Percentiles rank a stretch among this genome's conserved stretches.
Conservation (phyloP, 2,797 vertebrate genomes). For the Enteromius trimaculatus region DNA sequence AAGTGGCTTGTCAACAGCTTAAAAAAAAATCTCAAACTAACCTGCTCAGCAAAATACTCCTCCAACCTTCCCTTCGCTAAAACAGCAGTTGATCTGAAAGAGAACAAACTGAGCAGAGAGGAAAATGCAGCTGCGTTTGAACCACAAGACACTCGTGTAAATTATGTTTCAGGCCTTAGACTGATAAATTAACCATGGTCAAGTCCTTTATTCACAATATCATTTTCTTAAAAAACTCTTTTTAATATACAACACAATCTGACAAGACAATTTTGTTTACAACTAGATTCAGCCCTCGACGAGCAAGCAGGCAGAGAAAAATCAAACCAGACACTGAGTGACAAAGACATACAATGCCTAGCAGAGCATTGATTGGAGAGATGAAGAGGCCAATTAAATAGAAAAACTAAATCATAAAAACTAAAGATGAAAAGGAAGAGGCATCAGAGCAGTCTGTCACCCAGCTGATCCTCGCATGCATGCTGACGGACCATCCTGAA, state of each 20-base stretch:
- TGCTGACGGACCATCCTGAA: slow-evolving; percentile 49
- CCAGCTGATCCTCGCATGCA: slow-evolving; percentile 45
- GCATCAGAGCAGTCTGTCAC: slow-evolving; percentile 40
- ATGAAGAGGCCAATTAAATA: slow-evolving; percentile 77
- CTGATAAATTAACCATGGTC: slow-evolving; percentile 66
- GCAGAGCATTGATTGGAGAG: slow-evolving; percentile 67
- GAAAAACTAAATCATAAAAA: slow-evolving; percentile 71
- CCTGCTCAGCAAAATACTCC: no score
- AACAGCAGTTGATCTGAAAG: neutral
- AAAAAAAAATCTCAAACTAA: neutral
- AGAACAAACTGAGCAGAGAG: no score
- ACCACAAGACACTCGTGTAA: neutral
- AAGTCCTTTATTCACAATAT: slow-evolving; percentile 87
- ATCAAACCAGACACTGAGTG: slow-evolving; percentile 46
- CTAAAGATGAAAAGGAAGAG: slow-evolving; percentile 28
- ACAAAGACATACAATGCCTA: slow-evolving; percentile 52
- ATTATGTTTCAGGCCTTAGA: neutral
- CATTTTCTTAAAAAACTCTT: slow-evolving; percentile 81
- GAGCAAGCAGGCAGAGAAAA: slow-evolving; percentile 77
- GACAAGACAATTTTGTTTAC: slow-evolving; percentile 82
- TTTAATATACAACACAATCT: slow-evolving; percentile 86
- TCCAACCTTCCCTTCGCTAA: neutral
- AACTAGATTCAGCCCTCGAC: slow-evolving; percentile 81
- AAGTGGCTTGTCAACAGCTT: neutral
- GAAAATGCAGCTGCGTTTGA: neutral